These are phyloP conservation scores for Tetrax tetrax DNA, from an alignment of 2,113 vertebrate genomes.

Conservation along the genomic window DNA sequence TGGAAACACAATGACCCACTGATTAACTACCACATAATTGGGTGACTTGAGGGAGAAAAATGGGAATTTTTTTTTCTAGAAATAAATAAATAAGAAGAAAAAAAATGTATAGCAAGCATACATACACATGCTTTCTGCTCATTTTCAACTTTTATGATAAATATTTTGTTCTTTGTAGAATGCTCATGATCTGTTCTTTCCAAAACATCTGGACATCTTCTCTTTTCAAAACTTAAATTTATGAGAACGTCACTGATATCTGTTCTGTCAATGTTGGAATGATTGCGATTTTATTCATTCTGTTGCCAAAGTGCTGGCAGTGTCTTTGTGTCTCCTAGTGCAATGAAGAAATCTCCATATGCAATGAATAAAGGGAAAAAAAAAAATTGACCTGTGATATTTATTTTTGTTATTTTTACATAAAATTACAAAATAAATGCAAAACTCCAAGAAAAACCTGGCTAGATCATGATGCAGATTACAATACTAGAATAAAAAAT, in stretches of 20 bases:
- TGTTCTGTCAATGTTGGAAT: not conserved
- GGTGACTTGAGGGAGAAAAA: not conserved
- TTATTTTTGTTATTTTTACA: not conserved
- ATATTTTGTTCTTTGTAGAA: not conserved
- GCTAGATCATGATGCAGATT: not conserved
- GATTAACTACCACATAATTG: not conserved
- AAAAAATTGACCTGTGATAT: not conserved
- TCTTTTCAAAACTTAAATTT: not conserved
- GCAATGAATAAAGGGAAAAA: not conserved
- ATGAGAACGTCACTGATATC: not conserved
- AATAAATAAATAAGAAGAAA: not conserved
- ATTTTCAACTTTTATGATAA: not conserved
- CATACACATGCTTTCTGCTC: not conserved
- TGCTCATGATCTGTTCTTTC: not conserved
- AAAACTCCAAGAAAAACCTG: not conserved
- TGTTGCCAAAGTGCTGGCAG: not conserved
- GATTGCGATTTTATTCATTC: not conserved
- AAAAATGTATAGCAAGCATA: rapidly evolving
- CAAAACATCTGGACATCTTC: not conserved
- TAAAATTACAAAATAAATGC: not conserved
- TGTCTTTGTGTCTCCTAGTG: not conserved
- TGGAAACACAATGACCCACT: not conserved
- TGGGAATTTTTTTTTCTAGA: not conserved
- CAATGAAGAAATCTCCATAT: not conserved
- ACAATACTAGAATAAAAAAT: not conserved